phyloP scores from a whole-genome alignment of 2,888 invertebrate species.

The Ophonus ardosiacus region DNA sequence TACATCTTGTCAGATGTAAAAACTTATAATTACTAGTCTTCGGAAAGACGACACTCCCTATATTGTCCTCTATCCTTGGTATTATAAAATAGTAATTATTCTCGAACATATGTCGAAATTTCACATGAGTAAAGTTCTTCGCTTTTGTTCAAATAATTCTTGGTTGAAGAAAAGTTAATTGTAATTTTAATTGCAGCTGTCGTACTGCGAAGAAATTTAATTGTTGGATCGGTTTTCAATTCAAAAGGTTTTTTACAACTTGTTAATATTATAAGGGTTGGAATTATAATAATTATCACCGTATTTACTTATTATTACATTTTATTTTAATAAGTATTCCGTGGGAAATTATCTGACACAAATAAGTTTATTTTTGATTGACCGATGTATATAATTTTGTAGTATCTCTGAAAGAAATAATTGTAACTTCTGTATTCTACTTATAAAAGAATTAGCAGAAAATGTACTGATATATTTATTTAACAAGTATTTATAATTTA shows the following conservation, averaged over 20 bases:
- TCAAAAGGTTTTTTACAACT: background rate
- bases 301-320: background rate
- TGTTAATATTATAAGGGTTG: background rate
- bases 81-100: slow-evolving; percentile 45
- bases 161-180: background rate
- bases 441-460: too few relatives aligned
- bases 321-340: too few relatives aligned
- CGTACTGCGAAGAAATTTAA: background rate
- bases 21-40: background rate
- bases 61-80: slow-evolving; percentile 14
- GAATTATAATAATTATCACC: background rate
- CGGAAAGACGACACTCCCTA: slow-evolving; percentile 3
- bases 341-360: too few relatives aligned
- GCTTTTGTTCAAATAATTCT: background rate
- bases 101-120: slow-evolving; percentile 40
- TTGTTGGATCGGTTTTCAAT: background rate
- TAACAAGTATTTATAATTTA: too few relatives aligned
- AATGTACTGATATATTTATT: too few relatives aligned
- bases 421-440: too few relatives aligned
- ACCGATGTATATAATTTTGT: too few relatives aligned
- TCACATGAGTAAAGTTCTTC: slow-evolving; percentile 14
- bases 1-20: background rate
- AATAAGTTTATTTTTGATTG: too few relatives aligned
- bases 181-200: background rate
- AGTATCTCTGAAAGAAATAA: too few relatives aligned